Evolutionary conservation across 2,888 invertebrate genomes (phyloP), one percentile per base, ranked within the genome.

Genomic region (Homarus gammarus): DNA sequence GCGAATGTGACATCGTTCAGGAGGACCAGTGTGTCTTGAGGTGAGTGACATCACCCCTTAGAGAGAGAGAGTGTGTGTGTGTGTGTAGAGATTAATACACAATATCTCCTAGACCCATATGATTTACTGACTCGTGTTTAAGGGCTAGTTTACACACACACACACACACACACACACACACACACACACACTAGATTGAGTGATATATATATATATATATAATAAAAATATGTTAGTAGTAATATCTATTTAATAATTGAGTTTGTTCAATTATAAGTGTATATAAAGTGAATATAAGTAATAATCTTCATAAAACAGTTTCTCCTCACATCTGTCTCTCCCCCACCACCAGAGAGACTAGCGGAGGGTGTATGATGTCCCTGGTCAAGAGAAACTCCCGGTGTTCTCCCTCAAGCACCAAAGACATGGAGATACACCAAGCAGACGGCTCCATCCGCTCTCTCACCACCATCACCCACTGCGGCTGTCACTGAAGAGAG

Each of bases 21-120:
- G 77, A 81, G n/a, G 79, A 87, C n/a, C 70, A 70, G 12, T 87
- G 87, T 33, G 81, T 87, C 31, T 31, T 36, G 36, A 87, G 87
- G 87, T 87, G 33, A 36, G 72, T 70, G 2, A 40, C 12, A 22
- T 2, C 12, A 6, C 31, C 18, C n/a, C 27, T 27, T 22, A 22
- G 0, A 22, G 5, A 49, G 49, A 0, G 8, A 12, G 8, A 18
- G 3, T 56, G 22, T 18, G 22, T 56, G 15, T 22, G 0, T 15
- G 1, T 3, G 12, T 22, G n/a, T 12, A 40, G 1, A 22, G 0
- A 12, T 18, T 31, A 40, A 27, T 6, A n/a, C 31, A 6, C 1
- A 1, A 1, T 27, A 1, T 49, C 6, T 49, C 27, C 0, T 12
- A 8, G 15, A n/a, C 31, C 12, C 15, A n/a, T 18, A 5, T 18